Evolutionary conservation across 2,888 invertebrate species (phyloP).

Genomic region (Yponomeuta sedellus): DNA sequence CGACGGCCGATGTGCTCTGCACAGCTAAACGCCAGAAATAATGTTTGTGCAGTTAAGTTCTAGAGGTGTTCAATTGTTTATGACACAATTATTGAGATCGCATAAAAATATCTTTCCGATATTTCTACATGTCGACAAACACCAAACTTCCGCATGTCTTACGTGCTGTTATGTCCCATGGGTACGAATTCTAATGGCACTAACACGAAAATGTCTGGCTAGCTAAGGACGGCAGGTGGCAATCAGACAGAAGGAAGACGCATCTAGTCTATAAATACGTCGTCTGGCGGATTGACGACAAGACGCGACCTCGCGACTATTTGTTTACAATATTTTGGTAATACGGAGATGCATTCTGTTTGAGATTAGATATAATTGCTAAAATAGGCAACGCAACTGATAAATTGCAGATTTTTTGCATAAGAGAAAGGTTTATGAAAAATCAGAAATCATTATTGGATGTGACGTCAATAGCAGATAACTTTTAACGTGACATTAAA

Average conservation of each 20-base stretch:
- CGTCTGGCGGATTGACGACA: constrained; percentile 62
- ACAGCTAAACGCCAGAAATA: too few species aligned
- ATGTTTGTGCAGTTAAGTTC: too few species aligned
- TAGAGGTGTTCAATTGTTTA: too few species aligned
- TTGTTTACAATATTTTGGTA: constrained; percentile 58
- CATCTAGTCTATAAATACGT: constrained; percentile 56
- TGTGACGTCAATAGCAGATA: too few species aligned
- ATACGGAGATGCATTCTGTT: constrained; percentile 36
- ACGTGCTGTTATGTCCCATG: background rate
- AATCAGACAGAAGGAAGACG: constrained; percentile 70
- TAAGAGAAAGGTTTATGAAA: too few species aligned
- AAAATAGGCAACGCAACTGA: background rate
- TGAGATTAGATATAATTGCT: background rate
- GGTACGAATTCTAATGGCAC: background rate
- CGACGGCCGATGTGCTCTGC: too few species aligned
- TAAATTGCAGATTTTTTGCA: too few species aligned
- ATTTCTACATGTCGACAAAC: too few species aligned
- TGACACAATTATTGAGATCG: too few species aligned
- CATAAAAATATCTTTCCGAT: too few species aligned
- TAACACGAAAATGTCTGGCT: constrained; percentile 25
- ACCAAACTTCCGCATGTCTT: background rate
- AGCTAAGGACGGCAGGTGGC: constrained; percentile 54
- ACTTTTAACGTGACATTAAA: too few species aligned
- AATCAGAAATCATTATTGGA: too few species aligned
- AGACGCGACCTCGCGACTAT: constrained; percentile 58